Conservation (phyloP, 2,113 vertebrate genomes). For the Aphelocoma coerulescens region DNA sequence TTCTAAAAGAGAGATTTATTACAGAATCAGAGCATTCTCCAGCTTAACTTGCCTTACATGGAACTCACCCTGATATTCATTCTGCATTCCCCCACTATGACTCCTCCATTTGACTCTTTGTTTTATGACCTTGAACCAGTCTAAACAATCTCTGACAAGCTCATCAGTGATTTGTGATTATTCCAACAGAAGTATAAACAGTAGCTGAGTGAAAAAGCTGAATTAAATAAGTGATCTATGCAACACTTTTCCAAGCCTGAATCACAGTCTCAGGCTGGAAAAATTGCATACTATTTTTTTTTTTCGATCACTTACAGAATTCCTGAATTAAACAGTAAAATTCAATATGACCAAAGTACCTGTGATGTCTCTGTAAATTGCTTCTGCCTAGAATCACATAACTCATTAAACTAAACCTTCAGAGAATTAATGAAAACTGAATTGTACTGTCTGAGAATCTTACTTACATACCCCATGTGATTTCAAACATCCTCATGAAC, state of each 20-base stretch:
- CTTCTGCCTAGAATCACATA: background rate
- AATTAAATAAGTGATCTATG: background rate
- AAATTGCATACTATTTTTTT: fast-evolving
- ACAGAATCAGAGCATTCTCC: background rate
- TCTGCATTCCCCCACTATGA: background rate
- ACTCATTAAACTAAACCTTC: background rate
- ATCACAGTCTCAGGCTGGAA: background rate
- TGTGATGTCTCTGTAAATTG: background rate
- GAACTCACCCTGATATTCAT: background rate
- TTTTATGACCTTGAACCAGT: conserved; percentile 18
- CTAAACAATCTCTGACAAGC: conserved; percentile 27
- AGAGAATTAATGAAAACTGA: background rate
- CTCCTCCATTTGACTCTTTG: background rate
- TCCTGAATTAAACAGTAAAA: background rate
- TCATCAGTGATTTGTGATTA: conserved; percentile 28
- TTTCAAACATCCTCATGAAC: background rate
- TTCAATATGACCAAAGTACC: background rate
- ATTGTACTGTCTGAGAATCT: background rate
- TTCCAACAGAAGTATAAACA: background rate
- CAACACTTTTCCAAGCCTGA: background rate
- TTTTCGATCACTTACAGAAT: background rate
- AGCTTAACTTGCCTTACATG: background rate
- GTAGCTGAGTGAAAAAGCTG: background rate
- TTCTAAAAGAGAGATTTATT: background rate
- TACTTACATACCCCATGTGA: background rate